Evolutionary conservation across 2,113 vertebrate species (phyloP).

Genomic region (Dipodomys stephensi): DNA sequence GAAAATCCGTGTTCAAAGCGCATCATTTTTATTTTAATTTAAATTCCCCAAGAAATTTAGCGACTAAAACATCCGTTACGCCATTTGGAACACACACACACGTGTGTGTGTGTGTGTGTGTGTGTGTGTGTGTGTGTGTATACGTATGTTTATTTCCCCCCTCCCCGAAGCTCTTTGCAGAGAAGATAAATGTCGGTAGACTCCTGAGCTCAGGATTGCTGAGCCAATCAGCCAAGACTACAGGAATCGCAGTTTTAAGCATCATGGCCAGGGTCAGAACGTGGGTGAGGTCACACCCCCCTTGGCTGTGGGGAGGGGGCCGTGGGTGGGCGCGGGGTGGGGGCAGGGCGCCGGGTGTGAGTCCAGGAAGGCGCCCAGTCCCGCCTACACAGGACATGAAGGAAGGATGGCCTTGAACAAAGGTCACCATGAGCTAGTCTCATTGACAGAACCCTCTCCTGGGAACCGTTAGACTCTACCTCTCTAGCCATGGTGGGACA

Average conservation of each 20-base stretch:
- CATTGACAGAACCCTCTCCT: too few species aligned
- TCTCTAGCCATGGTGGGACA: neutral
- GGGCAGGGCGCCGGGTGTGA: neutral
- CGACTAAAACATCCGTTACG: constrained; percentile 79
- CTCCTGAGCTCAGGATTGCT: constrained; percentile 67
- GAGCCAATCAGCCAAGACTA: constrained; percentile 57
- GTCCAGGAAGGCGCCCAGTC: neutral
- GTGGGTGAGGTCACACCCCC: neutral
- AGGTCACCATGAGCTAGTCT: too few species aligned
- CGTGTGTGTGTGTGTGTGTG: too few species aligned
- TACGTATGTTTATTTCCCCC: constrained; percentile 51
- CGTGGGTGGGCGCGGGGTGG: neutral
- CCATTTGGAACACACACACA: constrained; percentile 55
- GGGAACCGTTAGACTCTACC: too few species aligned
- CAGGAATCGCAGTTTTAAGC: constrained; percentile 47
- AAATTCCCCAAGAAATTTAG: constrained; percentile 78
- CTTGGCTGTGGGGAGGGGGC: constrained; percentile 36
- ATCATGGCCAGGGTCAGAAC: constrained; percentile 68
- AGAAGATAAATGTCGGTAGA: constrained; percentile 75
- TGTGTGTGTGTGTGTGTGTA: too few species aligned
- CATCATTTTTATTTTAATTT: constrained; percentile 80
- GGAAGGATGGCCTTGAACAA: too few species aligned
- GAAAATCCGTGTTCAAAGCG: constrained; percentile 79
- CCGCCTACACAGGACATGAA: too few species aligned
- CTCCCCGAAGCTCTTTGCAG: constrained; percentile 72